Evolutionary conservation across 2,888 invertebrate species (phyloP), one percentile per base, ranked within the genome.

Genomic region (Tetragonula carbonaria): DNA sequence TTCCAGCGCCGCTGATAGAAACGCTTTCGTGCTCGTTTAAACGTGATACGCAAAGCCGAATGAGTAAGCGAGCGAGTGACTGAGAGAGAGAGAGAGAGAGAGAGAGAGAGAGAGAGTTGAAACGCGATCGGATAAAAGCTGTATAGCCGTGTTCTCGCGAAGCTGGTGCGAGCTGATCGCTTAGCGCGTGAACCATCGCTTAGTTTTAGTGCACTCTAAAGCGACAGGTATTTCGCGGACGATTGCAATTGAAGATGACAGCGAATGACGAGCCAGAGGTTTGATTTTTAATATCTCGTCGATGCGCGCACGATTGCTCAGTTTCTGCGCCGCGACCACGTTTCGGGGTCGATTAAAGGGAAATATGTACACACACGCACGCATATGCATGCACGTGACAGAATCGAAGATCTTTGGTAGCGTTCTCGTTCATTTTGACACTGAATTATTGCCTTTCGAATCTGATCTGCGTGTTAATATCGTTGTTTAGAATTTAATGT

Each of bases 11-110:
- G 67, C 51, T 50, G 67, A 74, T 74, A 67, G 73, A 67, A 74
- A 55, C 67, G 74, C 74, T 79, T 79, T 79, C 62, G 67, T 68
- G 67, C 67, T 62, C 79, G 67, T 18, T 79, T 68, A 68, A 74
- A 79, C 51, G 53, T 62, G 68, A 74, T 68, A 45, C 79, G 51
- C 68, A 68, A 79, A 68, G 68, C 74, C 63, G 21, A 8, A 45
- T 11, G 45, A 38, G 38, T 8, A 8, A 38, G 38, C 38, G 38
- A 8, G 38, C 8, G 38, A 38, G 38, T 8, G 28, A 28, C 28
- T 28, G 23, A 23, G 23, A 23, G 23, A 23, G 23, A 8, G 8
- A 28, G 2, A 18, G 62, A 33, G 65, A n/a, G 0, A n/a, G 33
- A 33, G 33, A 33, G 33, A 33, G 33, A 33, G 33, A 33, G 33